These are phyloP conservation scores for Brachionus calyciflorus DNA, from an alignment of 1,140 invertebrate species.

Conservation along the genomic window DNA sequence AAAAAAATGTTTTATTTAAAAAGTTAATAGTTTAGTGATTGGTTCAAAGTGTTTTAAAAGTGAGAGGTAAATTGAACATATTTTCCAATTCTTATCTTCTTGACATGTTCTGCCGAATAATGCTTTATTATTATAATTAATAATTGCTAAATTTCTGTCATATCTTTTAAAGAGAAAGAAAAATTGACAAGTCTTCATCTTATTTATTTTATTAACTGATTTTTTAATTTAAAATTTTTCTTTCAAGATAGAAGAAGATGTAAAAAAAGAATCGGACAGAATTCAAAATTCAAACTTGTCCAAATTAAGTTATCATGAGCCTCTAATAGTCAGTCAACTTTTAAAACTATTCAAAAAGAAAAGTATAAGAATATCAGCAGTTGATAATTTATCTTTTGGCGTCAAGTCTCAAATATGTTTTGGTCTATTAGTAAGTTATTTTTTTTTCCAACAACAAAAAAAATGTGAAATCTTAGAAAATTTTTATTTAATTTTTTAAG, in stretches of 20 bases:
- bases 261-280: constrained; percentile 24
- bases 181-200: too few species aligned
- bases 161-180: too few species aligned
- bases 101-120: too few species aligned
- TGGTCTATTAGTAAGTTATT: constrained; percentile 28
- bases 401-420: constrained; percentile 22
- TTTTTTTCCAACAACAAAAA: background rate
- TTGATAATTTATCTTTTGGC: constrained; percentile 27
- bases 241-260: constrained; percentile 32
- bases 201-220: too few species aligned
- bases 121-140: too few species aligned
- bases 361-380: constrained; percentile 7
- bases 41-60: too few species aligned
- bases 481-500: constrained; percentile 24
- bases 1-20: too few species aligned
- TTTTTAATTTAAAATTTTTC: too few species aligned
- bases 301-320: background rate
- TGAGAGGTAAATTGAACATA: too few species aligned
- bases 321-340: constrained; percentile 2
- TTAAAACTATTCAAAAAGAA: constrained; percentile 33
- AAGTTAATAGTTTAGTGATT: too few species aligned
- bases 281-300: constrained; percentile 11
- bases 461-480: background rate
- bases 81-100: too few species aligned
- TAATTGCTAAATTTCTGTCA: too few species aligned